These are phyloP conservation scores for Platichthys stellatus DNA, from an alignment of 2,113 vertebrate genomes.

Conservation along the genomic window DNA sequence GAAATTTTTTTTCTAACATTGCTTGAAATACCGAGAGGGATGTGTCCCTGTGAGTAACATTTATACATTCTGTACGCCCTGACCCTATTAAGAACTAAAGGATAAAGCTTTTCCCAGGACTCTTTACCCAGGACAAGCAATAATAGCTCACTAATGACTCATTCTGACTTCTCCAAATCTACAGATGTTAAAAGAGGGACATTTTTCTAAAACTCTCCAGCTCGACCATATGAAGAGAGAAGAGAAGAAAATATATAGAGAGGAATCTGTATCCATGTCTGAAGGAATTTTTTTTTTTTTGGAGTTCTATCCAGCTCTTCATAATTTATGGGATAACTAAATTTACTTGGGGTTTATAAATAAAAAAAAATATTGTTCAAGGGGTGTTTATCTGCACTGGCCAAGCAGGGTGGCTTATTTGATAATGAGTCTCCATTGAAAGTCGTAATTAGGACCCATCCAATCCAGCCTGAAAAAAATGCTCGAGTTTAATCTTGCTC, in stretches of 20 bases:
- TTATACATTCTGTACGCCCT: slow-evolving; percentile 49
- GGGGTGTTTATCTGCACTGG: neutral
- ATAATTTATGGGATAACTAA: neutral
- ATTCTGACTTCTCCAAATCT: neutral
- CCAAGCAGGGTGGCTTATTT: slow-evolving; percentile 26
- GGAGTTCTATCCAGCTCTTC: neutral
- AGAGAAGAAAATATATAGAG: neutral
- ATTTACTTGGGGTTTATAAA: neutral
- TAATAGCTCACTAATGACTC: slow-evolving; percentile 57
- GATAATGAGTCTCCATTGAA: slow-evolving; percentile 27
- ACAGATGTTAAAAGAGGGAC: slow-evolving; percentile 5
- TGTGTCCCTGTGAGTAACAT: slow-evolving; percentile 45
- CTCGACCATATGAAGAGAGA: neutral
- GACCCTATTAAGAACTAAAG: slow-evolving; percentile 62
- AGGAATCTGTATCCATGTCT: neutral
- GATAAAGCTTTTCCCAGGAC: slow-evolving; percentile 39
- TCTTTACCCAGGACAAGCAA: slow-evolving; percentile 29
- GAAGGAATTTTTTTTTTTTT: neutral
- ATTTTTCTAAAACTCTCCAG: neutral
- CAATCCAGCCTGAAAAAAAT: slow-evolving; percentile 3
- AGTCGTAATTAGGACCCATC: slow-evolving; percentile 22
- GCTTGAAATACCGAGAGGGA: slow-evolving; percentile 51
- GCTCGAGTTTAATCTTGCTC: neutral
- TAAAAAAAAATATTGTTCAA: neutral
- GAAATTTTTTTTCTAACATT: slow-evolving; percentile 32